Evolutionary conservation across 1,140 invertebrate genomes (phyloP), one percentile per base, ranked within the genome.

Genomic region (Aphelinus certus): DNA sequence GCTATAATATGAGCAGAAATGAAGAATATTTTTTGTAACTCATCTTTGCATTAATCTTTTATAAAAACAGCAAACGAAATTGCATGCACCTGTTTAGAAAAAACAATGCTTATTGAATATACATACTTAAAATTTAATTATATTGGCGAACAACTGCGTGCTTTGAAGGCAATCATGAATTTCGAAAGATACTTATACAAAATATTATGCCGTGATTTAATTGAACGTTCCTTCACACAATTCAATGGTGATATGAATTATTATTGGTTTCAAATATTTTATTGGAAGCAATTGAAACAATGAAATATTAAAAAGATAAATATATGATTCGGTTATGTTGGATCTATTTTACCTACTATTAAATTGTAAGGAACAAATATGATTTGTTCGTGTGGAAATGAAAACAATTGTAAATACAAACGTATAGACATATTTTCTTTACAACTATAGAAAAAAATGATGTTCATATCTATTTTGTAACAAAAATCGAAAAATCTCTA

Each of bases 381-480:
- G 42, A 47, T 71, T 71, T 51, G 26, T 71, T 71, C 7, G 2
- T n/a, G 62, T 46, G 7, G 55, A 67, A 67, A 42, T 45, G 10
- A 48, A 51, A 7, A 66, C 2, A 72, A 67, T 49, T 71, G 75
- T 76, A 26, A 26, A 26, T 26, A 76, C 75, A 71, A 71, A 76
- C 43, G 46, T 67, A 67, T 76, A 60, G 5, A 69, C 64, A 76
- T 76, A 72, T 76, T 76, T 76, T 71, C 55, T 71, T 71, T 71
- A 76, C 4, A 71, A 3, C 66, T 71, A n/a, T 67, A 60, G 66
- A 53, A 71, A 9, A 64, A 58, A 75, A 66, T 57, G 49, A 56
- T 49, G 5, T 47, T 71, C 47, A 47, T 60, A 42, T 71, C 62
- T 75, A 75, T 71, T 70, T 75, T 75, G 46, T 71, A 66, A 53